A percentile compares a stretch with the other conserved stretches of the same genome.
These are phyloP conservation scores for Cyphomyrus plagiostoma DNA, from an alignment of 2,113 vertebrate species.

Conservation along the genomic window DNA sequence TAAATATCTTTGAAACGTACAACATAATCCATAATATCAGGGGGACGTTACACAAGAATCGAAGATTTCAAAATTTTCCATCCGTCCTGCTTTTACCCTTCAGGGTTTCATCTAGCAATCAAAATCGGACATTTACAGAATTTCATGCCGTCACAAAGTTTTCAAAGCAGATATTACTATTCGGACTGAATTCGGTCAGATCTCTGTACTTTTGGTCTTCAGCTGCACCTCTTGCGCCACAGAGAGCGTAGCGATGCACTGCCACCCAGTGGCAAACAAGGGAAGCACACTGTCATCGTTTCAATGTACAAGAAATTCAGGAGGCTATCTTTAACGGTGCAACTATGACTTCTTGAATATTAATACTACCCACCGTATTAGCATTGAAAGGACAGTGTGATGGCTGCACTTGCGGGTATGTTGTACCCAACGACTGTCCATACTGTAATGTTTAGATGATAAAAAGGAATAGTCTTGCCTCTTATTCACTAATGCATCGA, in stretches of 20 bases:
- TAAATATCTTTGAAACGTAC: slow-evolving; percentile 14
- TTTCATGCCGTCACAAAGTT: neutral
- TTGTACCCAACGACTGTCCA: neutral
- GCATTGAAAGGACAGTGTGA: neutral
- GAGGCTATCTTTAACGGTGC: neutral
- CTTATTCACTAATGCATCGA: neutral
- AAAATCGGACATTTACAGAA: slow-evolving; percentile 1
- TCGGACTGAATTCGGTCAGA: neutral
- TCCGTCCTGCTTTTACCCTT: neutral
- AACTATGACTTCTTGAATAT: neutral
- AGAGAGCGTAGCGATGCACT: neutral
- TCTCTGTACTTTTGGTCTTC: neutral
- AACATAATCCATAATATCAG: slow-evolving; percentile 3
- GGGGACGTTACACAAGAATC: neutral
- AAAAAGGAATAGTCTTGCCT: neutral
- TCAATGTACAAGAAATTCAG: neutral
- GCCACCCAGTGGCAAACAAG: slow-evolving; percentile 12
- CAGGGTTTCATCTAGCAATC: neutral
- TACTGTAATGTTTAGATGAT: neutral
- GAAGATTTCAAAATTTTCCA: neutral
- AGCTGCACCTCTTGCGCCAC: neutral
- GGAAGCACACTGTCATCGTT: neutral
- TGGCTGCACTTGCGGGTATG: neutral
- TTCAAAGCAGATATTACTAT: neutral
- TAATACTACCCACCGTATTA: neutral